Conservation (phyloP, 2,888 invertebrate genomes). For the Calameuta filiformis region DNA sequence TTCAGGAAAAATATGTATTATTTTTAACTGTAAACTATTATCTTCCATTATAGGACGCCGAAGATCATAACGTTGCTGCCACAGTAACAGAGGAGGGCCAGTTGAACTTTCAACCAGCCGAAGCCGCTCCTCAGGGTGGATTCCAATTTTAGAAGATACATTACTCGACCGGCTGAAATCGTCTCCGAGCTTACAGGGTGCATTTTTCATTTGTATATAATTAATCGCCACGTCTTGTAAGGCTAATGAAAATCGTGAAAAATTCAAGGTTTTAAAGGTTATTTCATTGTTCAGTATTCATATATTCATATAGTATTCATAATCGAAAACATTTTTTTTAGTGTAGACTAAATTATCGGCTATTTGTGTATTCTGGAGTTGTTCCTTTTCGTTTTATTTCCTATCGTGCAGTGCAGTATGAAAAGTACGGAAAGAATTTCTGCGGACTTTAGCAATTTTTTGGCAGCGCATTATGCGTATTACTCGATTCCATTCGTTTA, state of each 20-base stretch:
- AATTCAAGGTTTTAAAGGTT: background rate
- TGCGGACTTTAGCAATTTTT: background rate
- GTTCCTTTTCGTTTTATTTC: background rate
- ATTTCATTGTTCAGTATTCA: background rate
- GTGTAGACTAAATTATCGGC: background rate
- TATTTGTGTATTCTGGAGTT: background rate
- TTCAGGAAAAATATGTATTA: background rate
- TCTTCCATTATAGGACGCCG: constrained; percentile 39
- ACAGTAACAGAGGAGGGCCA: constrained; percentile 40
- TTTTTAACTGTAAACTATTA: background rate
- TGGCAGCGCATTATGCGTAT: background rate
- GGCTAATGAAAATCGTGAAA: background rate
- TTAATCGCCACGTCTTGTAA: background rate
- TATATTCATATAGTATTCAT: too few species aligned
- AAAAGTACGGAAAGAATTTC: background rate
- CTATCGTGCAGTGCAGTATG: background rate
- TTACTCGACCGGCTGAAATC: background rate
- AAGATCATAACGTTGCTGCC: constrained; percentile 41
- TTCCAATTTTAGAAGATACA: constrained; percentile 46
- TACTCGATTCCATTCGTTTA: background rate
- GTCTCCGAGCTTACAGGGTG: constrained; percentile 4
- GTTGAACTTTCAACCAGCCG: constrained; percentile 48
- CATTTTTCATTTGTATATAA: constrained; percentile 15
- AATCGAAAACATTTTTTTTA: background rate
- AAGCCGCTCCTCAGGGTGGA: constrained; percentile 42